Percentiles rank a stretch among this genome's conserved stretches.
These are phyloP conservation scores for Pelusios castaneus DNA, from an alignment of 2,113 vertebrate genomes.

Conservation along the genomic window DNA sequence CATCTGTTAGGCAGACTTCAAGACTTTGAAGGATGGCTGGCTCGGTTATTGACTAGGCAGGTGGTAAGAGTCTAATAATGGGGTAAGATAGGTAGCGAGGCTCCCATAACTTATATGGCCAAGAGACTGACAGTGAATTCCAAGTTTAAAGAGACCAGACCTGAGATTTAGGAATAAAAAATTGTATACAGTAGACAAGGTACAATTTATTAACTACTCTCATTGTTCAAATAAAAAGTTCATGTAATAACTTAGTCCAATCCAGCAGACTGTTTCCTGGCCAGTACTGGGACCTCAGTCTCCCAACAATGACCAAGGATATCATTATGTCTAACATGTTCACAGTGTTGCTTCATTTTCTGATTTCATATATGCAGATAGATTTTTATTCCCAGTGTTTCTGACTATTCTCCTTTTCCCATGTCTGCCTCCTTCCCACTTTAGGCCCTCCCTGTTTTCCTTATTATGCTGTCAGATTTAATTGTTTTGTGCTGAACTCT, in stretches of 20 bases:
- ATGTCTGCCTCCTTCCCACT: neutral
- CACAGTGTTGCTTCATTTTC: constrained; percentile 35
- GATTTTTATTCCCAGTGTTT: constrained; percentile 23
- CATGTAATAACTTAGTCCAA: constrained; percentile 11
- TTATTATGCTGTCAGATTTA: neutral
- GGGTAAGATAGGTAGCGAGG: neutral
- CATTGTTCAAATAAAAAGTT: constrained; percentile 39
- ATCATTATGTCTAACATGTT: constrained; percentile 5
- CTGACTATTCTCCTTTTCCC: neutral
- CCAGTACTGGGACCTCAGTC: constrained; percentile 22
- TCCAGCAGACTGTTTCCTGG: constrained; percentile 50
- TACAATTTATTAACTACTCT: constrained; percentile 47
- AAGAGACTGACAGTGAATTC: constrained; percentile 2
- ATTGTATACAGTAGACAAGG: constrained; percentile 24
- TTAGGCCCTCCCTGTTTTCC: neutral
- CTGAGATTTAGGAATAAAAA: constrained; percentile 3
- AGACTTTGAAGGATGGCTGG: neutral
- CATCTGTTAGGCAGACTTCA: neutral
- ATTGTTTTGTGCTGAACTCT: neutral
- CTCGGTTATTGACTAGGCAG: neutral
- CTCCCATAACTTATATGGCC: neutral
- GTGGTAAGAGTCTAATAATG: neutral
- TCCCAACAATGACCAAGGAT: constrained; percentile 54
- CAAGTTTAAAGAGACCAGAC: constrained; percentile 20
- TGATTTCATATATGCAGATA: constrained; percentile 7